Percentiles rank a stretch among this genome's conserved stretches.
These are phyloP conservation scores for Hapalemur alaotrensis DNA, from an alignment of 2,797 vertebrate genomes.

Conservation along the genomic window DNA sequence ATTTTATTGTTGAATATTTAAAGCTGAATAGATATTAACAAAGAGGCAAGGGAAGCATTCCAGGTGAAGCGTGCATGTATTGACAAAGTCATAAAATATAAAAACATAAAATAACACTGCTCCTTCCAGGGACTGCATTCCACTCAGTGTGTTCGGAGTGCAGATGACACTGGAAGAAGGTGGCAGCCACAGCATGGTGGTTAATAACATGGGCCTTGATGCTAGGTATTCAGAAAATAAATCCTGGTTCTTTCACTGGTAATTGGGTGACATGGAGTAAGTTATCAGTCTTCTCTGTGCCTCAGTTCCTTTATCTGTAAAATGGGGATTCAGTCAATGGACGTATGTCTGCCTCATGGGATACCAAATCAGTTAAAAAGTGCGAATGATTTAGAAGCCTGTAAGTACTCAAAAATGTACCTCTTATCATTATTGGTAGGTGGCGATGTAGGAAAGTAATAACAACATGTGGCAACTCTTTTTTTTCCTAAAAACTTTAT, in stretches of 20 bases:
- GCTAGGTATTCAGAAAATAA: not conserved
- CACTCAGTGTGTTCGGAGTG: not conserved
- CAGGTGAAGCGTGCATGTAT: not conserved
- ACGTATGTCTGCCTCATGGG: not conserved
- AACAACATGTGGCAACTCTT: not conserved
- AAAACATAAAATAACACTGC: not conserved
- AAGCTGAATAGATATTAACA: not conserved
- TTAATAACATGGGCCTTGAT: not conserved
- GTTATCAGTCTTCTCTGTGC: not conserved
- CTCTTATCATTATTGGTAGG: not conserved
- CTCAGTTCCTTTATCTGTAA: not conserved
- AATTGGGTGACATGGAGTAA: not conserved
- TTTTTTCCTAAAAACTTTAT: not conserved
- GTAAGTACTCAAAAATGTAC: not conserved
- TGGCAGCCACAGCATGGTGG: accelerated
- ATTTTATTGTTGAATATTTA: not conserved
- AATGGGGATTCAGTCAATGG: not conserved
- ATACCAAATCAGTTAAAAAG: not conserved
- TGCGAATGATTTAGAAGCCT: not conserved
- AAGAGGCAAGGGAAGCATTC: not conserved
- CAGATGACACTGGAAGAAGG: not conserved
- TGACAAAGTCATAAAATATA: not conserved
- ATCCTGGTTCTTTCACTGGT: not conserved
- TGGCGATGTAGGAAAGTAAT: not conserved
- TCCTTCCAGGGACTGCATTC: not conserved